These are phyloP conservation scores for Lampris megalopsis DNA, from an alignment of 2,113 vertebrate species.

Conservation along the genomic window DNA sequence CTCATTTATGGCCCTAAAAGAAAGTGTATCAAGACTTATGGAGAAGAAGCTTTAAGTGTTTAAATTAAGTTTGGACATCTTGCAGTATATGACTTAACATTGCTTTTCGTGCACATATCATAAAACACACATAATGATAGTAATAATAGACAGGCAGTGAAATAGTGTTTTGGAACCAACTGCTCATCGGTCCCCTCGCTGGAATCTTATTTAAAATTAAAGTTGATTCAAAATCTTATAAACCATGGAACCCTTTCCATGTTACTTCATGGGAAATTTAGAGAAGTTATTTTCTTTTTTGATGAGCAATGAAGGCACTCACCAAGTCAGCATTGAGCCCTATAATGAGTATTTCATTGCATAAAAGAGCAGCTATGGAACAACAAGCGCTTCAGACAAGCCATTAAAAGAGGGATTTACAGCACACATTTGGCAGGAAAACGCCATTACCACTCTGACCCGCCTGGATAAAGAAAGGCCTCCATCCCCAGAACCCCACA, in stretches of 20 bases:
- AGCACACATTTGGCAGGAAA: conserved; percentile 77
- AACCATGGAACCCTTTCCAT: conserved; percentile 3
- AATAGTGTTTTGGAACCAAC: conserved; percentile 10
- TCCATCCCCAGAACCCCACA: conserved; percentile 20
- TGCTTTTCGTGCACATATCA: conserved; percentile 19
- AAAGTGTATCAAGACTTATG: too few species aligned
- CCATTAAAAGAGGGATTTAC: conserved; percentile 74
- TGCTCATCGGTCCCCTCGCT: conserved; percentile 16
- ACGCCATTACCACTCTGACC: conserved; percentile 74
- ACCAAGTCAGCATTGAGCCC: conserved; percentile 39
- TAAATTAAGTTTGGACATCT: too few species aligned
- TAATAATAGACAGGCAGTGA: background rate
- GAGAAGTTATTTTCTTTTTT: conserved; percentile 42
- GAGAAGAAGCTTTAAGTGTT: too few species aligned
- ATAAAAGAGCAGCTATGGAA: conserved; percentile 47
- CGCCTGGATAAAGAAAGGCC: conserved; percentile 49
- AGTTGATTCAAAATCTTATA: conserved; percentile 34
- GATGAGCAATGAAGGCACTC: conserved; percentile 45
- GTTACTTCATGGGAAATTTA: conserved; percentile 27
- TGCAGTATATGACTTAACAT: background rate
- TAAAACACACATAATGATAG: background rate
- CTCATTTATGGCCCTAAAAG: too few species aligned
- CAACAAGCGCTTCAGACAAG: conserved; percentile 57
- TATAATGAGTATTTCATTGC: conserved; percentile 52
- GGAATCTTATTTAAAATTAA: conserved; percentile 32